Base-by-base conservation (phyloP, 1,140 invertebrate genomes). In the Saccostrea echinata region DNA sequence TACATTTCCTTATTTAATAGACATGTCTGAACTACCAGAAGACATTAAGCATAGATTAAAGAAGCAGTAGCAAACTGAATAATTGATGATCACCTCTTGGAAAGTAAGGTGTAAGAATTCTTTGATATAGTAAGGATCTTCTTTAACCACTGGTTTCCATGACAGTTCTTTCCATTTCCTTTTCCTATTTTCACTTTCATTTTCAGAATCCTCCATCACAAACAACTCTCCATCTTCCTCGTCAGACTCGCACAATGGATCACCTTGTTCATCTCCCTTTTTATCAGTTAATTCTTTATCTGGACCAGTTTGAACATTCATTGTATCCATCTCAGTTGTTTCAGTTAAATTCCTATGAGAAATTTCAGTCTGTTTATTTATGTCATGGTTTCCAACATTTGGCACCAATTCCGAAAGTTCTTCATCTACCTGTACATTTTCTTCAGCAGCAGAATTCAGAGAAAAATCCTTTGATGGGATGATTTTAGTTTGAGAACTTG, bases 51-150 rank as follows among this genome's bases (percentile, higher is more conserved):
- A 43, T 43, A 6, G 9, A 43, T 43, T 43, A 43, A 43, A 43
- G 43, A 9, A 43, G 9, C 43, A 8, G 43, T 43, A 43, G 43
- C 9, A 43, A 43, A 43, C 9, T 43, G 43, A 43, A 43, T 43
- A 61, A n/a, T 61, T 18, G 16, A 21, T 61, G 13, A 21, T 82
- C 88, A 94, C 93, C 91, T 94, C 93, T 87, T 93, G 92, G 55
- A 92, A 86, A 30, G 87, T 92, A 3, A 94, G 88, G 83, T 92
- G 87, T 4, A 93, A 85, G n/a, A 87, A 89, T 88, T 94, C 93
- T 53, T 90, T 86, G 27, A 91, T 61, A 16, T 83, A 88, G 81
- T 90, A 93, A 61, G 89, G 89, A 85, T 94, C 92, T 85, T 84
- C 89, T 84, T 93, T 94, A 30, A 90, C 13, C 13, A 90, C 90